Conservation (phyloP, 2,888 invertebrate species). For the Amphipyra tragopoginis region DNA sequence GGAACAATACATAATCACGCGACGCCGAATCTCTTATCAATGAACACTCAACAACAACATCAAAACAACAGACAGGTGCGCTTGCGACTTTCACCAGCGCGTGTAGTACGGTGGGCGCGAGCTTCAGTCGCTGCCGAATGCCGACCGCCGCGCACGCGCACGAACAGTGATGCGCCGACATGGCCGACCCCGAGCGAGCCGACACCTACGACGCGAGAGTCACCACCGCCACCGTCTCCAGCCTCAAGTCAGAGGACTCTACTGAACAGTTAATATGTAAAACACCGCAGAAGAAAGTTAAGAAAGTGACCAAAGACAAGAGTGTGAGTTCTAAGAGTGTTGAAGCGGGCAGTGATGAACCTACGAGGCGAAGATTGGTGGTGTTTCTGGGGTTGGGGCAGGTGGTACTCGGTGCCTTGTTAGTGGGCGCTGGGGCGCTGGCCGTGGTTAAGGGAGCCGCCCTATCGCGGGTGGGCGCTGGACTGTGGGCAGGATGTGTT, state of each 20-base stretch:
- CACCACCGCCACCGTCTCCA: slow-evolving; percentile 83
- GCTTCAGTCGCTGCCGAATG: slow-evolving; percentile 58
- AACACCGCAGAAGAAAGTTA: slow-evolving; percentile 80
- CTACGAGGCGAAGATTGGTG: slow-evolving; percentile 75
- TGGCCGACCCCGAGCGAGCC: slow-evolving; percentile 62
- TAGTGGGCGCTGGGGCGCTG: slow-evolving; percentile 91
- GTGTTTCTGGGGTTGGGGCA: slow-evolving; percentile 90
- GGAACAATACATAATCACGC: slow-evolving; percentile 29
- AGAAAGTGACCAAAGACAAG: slow-evolving; percentile 71
- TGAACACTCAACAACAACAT: slow-evolving; percentile 50
- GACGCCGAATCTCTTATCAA: slow-evolving; percentile 54
- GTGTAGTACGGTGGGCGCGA: slow-evolving; percentile 37
- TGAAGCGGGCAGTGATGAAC: slow-evolving; percentile 77
- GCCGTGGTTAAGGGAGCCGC: slow-evolving; percentile 91
- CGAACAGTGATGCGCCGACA: slow-evolving; percentile 59
- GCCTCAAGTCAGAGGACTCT: slow-evolving; percentile 87
- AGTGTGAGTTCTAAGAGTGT: slow-evolving; percentile 84
- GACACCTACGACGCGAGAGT: slow-evolving; percentile 63
- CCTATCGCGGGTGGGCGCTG: slow-evolving; percentile 90
- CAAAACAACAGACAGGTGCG: slow-evolving; percentile 56
- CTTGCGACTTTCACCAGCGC: slow-evolving; percentile 58
- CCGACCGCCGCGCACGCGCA: slow-evolving; percentile 54
- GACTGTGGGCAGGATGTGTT: slow-evolving; percentile 92
- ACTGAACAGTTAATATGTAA: slow-evolving; percentile 90
- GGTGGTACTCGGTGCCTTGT: slow-evolving; percentile 90